Conservation (phyloP, 2,888 invertebrate species). For the Trachelus tabidus region DNA sequence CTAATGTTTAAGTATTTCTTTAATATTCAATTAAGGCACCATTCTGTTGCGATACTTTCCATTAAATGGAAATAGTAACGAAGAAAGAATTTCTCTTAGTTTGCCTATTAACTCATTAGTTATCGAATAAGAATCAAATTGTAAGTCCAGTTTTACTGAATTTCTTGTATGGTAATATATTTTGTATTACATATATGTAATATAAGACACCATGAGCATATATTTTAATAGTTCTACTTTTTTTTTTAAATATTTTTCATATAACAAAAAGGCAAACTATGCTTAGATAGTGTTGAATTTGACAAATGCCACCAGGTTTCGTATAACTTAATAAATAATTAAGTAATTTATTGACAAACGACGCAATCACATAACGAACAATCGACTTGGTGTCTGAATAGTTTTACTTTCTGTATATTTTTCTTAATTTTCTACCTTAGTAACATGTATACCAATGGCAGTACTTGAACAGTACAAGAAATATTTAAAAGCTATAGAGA, state of each 20-base stretch:
- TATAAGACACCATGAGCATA: neutral
- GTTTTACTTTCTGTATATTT: neutral
- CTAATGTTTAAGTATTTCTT: neutral
- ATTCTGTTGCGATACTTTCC: neutral
- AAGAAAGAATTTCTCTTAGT: neutral
- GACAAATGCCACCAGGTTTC: neutral
- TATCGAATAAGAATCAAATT: neutral
- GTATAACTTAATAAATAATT: neutral
- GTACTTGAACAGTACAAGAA: conserved; percentile 5
- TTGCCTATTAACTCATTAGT: neutral
- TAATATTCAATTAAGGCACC: neutral
- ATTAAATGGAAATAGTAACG: neutral
- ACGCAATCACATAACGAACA: neutral
- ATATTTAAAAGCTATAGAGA: conserved; percentile 3
- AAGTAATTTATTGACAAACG: neutral
- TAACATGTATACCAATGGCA: conserved; percentile 8
- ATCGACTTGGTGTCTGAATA: neutral
- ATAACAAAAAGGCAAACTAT: neutral
- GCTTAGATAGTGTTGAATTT: neutral
- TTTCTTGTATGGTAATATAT: neutral
- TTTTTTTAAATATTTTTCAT: neutral
- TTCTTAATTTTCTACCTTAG: conserved; percentile 1
- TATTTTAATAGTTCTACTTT: neutral
- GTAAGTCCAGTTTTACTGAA: neutral
- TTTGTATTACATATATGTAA: neutral